Conservation (phyloP, 1,140 invertebrate genomes). For the Probaryconus sp. region DNA sequence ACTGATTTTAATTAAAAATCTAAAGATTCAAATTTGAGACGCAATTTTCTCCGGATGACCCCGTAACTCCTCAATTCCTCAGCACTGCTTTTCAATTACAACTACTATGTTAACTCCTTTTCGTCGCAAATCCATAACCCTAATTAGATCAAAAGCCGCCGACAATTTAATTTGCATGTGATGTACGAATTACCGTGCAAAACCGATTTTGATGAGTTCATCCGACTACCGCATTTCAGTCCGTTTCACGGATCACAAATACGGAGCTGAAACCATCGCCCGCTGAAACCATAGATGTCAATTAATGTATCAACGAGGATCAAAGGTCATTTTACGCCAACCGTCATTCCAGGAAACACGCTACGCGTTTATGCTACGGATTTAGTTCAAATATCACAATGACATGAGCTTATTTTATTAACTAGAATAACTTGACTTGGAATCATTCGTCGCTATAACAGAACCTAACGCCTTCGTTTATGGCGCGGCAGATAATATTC, state of each 20-base stretch:
- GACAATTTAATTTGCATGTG: constrained; percentile 56
- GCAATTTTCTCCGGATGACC: constrained; percentile 16
- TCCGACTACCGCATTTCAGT: constrained; percentile 54
- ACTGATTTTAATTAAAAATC: constrained; percentile 24
- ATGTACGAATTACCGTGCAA: constrained; percentile 51
- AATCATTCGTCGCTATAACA: neutral
- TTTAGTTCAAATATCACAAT: constrained; percentile 15
- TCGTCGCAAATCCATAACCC: constrained; percentile 35
- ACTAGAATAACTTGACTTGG: constrained; percentile 23
- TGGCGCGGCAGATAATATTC: no score
- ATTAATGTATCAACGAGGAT: constrained; percentile 47
- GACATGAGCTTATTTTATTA: constrained; percentile 10
- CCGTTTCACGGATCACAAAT: constrained; percentile 39
- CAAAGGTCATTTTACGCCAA: constrained; percentile 39
- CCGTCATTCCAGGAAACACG: constrained; percentile 43
- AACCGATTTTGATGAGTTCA: constrained; percentile 53
- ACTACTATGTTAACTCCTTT: constrained; percentile 37
- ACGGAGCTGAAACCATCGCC: constrained; percentile 30
- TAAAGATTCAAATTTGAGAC: constrained; percentile 4
- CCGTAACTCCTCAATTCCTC: constrained; percentile 25
- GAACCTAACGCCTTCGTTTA: no score
- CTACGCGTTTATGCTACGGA: constrained; percentile 21
- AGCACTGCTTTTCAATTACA: constrained; percentile 45
- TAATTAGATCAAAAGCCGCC: constrained; percentile 52
- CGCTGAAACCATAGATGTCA: constrained; percentile 41